Evolutionary conservation across 2,888 invertebrate genomes (phyloP).

Genomic region (Cyclophora punctaria): DNA sequence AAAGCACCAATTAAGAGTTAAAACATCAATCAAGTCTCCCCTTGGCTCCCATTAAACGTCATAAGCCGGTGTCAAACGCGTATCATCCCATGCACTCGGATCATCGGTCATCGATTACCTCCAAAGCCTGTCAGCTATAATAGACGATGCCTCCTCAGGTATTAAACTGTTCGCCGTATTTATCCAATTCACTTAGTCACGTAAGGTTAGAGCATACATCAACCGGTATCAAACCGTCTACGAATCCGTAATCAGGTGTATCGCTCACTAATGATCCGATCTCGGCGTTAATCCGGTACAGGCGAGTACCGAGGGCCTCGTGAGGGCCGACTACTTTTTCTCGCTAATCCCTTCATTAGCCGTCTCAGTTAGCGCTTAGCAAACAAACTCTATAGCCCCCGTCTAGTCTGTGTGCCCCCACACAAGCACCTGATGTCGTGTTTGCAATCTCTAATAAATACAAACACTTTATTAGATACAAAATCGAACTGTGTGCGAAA

Average conservation of each 20-base stretch:
- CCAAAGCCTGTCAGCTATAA: too few relatives aligned
- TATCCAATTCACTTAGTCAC: constrained; percentile 27
- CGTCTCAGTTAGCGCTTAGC: constrained; percentile 42
- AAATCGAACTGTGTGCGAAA: neutral
- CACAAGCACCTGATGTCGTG: constrained; percentile 8
- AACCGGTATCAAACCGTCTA: constrained; percentile 40
- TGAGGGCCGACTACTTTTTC: constrained; percentile 54
- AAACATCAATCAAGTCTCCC: too few relatives aligned
- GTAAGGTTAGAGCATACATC: constrained; percentile 39
- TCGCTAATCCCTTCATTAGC: constrained; percentile 64
- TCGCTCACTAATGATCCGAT: constrained; percentile 63
- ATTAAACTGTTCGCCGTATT: neutral
- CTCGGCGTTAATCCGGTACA: constrained; percentile 54
- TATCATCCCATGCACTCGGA: too few relatives aligned
- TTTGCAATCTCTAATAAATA: neutral
- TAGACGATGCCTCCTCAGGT: too few relatives aligned
- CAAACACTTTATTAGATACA: neutral
- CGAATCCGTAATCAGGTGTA: constrained; percentile 57
- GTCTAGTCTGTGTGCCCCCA: neutral
- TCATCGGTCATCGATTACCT: too few relatives aligned
- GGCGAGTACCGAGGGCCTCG: constrained; percentile 32
- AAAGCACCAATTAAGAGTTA: too few relatives aligned
- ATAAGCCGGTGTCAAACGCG: too few relatives aligned
- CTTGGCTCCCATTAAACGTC: too few relatives aligned
- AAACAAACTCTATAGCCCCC: constrained; percentile 25